A percentile compares a stretch with the other conserved stretches of the same genome.
Conservation (phyloP, 2,888 invertebrate species). For the Selenia dentaria region DNA sequence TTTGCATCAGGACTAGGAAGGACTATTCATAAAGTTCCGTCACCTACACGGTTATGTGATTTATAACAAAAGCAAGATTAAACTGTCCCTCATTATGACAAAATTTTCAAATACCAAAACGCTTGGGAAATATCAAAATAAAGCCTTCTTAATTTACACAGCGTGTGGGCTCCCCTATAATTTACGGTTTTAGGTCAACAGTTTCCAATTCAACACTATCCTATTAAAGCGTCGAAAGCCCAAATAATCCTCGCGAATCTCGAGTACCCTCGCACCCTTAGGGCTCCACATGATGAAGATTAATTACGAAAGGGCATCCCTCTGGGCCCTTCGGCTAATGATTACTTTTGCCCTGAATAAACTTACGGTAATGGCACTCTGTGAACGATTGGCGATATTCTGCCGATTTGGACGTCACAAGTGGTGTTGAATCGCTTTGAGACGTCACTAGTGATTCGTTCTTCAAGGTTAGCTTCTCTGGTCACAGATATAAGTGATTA, state of each 20-base stretch:
- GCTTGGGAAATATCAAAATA: no score
- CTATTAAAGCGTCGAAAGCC: slow-evolving; percentile 17
- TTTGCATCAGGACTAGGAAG: no score
- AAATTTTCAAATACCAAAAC: no score
- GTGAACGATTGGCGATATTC: slow-evolving; percentile 37
- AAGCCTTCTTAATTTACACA: not conserved
- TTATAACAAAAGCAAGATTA: no score
- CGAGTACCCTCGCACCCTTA: slow-evolving; percentile 32
- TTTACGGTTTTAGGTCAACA: slow-evolving; percentile 14
- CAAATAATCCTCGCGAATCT: slow-evolving; percentile 33
- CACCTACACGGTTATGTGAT: no score
- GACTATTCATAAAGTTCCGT: no score
- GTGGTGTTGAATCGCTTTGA: no score
- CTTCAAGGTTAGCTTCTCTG: not conserved
- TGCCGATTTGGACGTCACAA: slow-evolving; percentile 16
- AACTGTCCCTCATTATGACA: no score
- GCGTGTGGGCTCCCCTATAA: not conserved
- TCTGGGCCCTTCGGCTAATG: slow-evolving; percentile 31
- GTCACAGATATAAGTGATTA: not conserved
- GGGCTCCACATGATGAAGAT: slow-evolving; percentile 47
- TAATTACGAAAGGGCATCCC: slow-evolving; percentile 42
- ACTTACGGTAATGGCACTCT: slow-evolving; percentile 29
- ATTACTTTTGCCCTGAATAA: slow-evolving; percentile 39
- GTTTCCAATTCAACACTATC: slow-evolving; percentile 19
- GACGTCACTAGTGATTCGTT: not conserved